A percentile compares a stretch with the other conserved stretches of the same genome.
Conservation (phyloP, 2,888 invertebrate species). For the Dioctria linearis region DNA sequence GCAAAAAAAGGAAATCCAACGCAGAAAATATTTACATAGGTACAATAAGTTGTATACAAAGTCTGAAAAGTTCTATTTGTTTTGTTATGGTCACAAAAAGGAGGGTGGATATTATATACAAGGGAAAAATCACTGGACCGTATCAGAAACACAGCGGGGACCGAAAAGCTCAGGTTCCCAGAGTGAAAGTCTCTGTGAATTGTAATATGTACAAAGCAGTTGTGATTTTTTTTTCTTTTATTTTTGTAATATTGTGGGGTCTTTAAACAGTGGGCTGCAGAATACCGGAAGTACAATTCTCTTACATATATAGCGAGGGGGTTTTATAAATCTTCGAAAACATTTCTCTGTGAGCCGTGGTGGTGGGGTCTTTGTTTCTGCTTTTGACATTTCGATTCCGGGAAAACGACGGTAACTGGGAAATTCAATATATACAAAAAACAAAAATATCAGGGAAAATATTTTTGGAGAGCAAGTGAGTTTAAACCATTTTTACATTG, state of each 20-base stretch:
- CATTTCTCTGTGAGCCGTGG: constrained; percentile 45
- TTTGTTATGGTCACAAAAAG: not conserved
- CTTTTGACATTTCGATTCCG: constrained; percentile 55
- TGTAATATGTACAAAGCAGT: constrained; percentile 17
- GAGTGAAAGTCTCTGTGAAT: constrained; percentile 47
- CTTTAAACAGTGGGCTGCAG: constrained; percentile 48
- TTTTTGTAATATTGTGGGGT: constrained; percentile 23
- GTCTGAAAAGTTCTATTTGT: constrained; percentile 12
- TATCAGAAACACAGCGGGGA: constrained; percentile 56
- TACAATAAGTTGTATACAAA: constrained; percentile 32
- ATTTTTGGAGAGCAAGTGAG: constrained; percentile 31
- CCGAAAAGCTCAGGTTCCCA: constrained; percentile 51
- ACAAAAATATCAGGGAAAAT: constrained; percentile 29
- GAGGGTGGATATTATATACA: constrained; percentile 37
- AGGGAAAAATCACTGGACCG: constrained; percentile 55
- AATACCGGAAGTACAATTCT: constrained; percentile 42
- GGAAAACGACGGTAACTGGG: constrained; percentile 40
- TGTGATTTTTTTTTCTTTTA: constrained; percentile 44
- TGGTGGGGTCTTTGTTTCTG: constrained; percentile 52
- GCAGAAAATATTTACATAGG: constrained; percentile 49
- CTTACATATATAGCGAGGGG: constrained; percentile 33
- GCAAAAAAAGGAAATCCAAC: constrained; percentile 32
- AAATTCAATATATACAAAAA: constrained; percentile 46
- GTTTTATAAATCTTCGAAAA: constrained; percentile 55
- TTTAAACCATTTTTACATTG: constrained; percentile 37